Evolutionary conservation across 2,888 invertebrate genomes (phyloP).

Genomic region (Apotomis turbidana): DNA sequence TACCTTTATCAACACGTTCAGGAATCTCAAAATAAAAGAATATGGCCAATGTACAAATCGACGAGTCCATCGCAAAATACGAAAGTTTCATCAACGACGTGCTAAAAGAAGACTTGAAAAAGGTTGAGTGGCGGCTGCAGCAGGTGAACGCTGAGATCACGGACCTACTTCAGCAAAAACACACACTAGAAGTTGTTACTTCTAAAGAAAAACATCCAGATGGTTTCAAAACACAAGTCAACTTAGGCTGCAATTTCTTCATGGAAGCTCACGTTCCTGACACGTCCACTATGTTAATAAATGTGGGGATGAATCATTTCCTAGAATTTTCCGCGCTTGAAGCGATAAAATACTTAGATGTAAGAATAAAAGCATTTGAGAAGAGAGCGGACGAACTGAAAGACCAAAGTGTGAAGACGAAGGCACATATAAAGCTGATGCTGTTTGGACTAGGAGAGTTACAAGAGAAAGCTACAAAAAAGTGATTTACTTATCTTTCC

Average conservation of each 20-base stretch:
- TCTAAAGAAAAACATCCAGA: conserved; percentile 78
- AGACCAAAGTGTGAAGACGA: conserved; percentile 87
- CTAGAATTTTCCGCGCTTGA: conserved; percentile 89
- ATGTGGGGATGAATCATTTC: conserved; percentile 90
- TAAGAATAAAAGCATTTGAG: conserved; percentile 86
- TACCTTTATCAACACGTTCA: too few relatives aligned
- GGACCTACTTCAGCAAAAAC: conserved; percentile 89
- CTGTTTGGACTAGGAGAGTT: conserved; percentile 87
- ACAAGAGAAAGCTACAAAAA: conserved; percentile 56
- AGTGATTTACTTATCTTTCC: background rate
- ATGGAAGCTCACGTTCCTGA: conserved; percentile 89
- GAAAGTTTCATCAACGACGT: conserved; percentile 92
- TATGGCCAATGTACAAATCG: conserved; percentile 59
- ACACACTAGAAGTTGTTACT: conserved; percentile 86
- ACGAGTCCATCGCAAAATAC: conserved; percentile 73
- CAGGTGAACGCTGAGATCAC: conserved; percentile 86
- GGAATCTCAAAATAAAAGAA: background rate
- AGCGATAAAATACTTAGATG: conserved; percentile 88
- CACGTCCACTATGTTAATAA: conserved; percentile 86
- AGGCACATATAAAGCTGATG: conserved; percentile 91
- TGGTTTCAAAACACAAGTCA: conserved; percentile 83
- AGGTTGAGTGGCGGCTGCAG: conserved; percentile 84
- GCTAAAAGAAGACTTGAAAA: conserved; percentile 87
- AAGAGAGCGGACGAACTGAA: conserved; percentile 85
- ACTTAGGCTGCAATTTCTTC: conserved; percentile 93